A percentile compares a stretch with the other conserved stretches of the same genome.
These are phyloP conservation scores for Trichogramma evanescens DNA, from an alignment of 2,888 invertebrate species.

Conservation along the genomic window DNA sequence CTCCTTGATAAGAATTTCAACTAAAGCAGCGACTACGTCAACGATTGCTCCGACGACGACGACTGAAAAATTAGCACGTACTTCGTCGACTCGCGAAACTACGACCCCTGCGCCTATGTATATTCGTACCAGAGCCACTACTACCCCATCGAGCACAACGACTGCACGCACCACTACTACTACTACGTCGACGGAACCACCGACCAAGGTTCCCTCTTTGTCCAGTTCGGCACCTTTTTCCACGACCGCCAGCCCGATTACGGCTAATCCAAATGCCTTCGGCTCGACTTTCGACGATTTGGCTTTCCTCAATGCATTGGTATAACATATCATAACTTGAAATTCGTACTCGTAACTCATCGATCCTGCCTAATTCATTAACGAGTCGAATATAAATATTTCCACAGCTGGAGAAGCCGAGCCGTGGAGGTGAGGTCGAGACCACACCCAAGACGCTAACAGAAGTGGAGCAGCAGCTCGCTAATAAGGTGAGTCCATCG, in stretches of 20 bases:
- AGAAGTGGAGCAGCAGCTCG: slow-evolving; percentile 40
- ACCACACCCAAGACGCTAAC: slow-evolving; percentile 39
- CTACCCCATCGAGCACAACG: slow-evolving; percentile 3
- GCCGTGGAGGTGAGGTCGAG: slow-evolving; percentile 13
- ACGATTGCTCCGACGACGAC: slow-evolving; percentile 23
- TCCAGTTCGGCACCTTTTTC: neutral
- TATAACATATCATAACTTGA: slow-evolving; percentile 33
- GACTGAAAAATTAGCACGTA: slow-evolving; percentile 23
- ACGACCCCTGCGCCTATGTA: slow-evolving; percentile 6
- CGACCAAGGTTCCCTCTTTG: slow-evolving; percentile 19
- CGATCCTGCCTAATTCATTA: neutral
- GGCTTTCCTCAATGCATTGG: slow-evolving; percentile 57
- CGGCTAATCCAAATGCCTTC: slow-evolving; percentile 33
- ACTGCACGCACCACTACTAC: slow-evolving; percentile 18
- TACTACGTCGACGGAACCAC: slow-evolving; percentile 18
- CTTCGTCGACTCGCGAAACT: slow-evolving; percentile 23
- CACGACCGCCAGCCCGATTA: slow-evolving; percentile 1
- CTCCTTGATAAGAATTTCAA: slow-evolving; percentile 27
- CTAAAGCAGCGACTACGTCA: slow-evolving; percentile 25
- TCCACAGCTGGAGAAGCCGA: slow-evolving; percentile 35
- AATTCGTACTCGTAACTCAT: neutral
- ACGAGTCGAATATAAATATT: neutral
- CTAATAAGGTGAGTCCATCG: slow-evolving; percentile 37
- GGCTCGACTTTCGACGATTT: slow-evolving; percentile 51
- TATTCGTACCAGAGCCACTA: slow-evolving; percentile 3